Conservation (phyloP, 1,140 invertebrate genomes). For the Ooceraea biroi region DNA sequence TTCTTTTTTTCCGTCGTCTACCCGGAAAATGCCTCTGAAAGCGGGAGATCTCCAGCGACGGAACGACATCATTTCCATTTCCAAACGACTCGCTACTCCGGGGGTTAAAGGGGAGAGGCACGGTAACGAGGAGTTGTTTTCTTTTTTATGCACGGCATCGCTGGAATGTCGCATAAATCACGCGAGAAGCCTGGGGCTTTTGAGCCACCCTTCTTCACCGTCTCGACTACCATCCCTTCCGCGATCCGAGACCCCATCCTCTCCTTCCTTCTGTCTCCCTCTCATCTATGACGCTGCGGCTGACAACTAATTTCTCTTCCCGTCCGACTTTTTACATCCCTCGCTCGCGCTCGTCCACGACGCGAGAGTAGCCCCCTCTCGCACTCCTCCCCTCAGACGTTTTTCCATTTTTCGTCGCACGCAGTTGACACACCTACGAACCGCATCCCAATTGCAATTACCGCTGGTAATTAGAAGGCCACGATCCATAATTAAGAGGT, state of each 20-base stretch:
- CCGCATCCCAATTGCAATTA: conserved; percentile 28
- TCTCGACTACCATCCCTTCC: conserved; percentile 24
- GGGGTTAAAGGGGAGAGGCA: neutral
- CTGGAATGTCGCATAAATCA: conserved; percentile 74
- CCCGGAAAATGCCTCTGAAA: conserved; percentile 50
- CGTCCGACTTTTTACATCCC: conserved; percentile 66
- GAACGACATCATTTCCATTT: conserved; percentile 72
- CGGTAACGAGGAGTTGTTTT: conserved; percentile 61
- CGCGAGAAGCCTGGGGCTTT: conserved; percentile 53
- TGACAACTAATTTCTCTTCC: conserved; percentile 82
- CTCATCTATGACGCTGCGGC: conserved; percentile 66
- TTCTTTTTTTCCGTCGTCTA: conserved; percentile 24
- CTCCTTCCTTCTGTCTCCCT: neutral
- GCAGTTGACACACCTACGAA: neutral
- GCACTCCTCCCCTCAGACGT: conserved; percentile 43
- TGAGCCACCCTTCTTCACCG: conserved; percentile 50
- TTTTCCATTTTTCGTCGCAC: conserved; percentile 45
- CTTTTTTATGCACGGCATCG: conserved; percentile 70
- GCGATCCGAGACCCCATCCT: conserved; percentile 22
- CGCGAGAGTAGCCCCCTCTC: conserved; percentile 53
- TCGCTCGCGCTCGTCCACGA: conserved; percentile 33
- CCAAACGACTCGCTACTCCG: conserved; percentile 50
- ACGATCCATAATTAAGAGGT: conserved; percentile 48
- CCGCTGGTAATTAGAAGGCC: conserved; percentile 40
- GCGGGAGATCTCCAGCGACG: conserved; percentile 40